Evolutionary conservation across 2,888 invertebrate genomes (phyloP), one percentile per base, ranked within the genome.

Genomic region (Drosophila limbata): DNA sequence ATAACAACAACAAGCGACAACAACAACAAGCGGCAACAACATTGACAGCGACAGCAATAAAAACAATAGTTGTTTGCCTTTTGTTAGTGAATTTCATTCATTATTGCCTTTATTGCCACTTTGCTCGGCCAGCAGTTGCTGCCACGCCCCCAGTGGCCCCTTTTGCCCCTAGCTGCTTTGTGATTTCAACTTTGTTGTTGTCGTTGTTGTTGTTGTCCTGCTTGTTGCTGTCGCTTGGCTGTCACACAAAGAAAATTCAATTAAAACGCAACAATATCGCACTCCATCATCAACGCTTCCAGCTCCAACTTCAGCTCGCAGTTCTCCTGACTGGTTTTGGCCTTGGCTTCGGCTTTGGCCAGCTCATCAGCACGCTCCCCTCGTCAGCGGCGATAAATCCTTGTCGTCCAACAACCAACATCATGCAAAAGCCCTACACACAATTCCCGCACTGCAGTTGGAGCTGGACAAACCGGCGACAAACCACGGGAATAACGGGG

Each of bases 201-300:
- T 48, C 3, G 40, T 28, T 13, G 40, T 31, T 40, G 40, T 13
- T 44, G 70, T 61, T 71, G 74, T 82, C 69, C 78, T 83, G 78
- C 74, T 71, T 81, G 73, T 69, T 77, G 63, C 72, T 90, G 60
- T 13, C 56, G 60, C 21, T 50, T 50, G 51, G 69, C 56, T 73
- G 84, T 68, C 73, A 66, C 76, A 88, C 79, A 89, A 90, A 87
- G 91, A 90, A 91, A 91, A 86, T 91, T 91, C 91, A 91, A 91
- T 91, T 91, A 91, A 91, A 91, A 85, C 84, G 86, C 91, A 91
- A 91, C 91, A 91, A 91, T 90, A 85, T 84, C 85, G 88, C 88
- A 87, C 84, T 84, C 75, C 79, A 88, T 90, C 88, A 91, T 91
- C 89, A 83, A 82, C 79, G 89, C 82, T 63, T 44, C 72, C 45